These are phyloP conservation scores for Ochotona princeps DNA, from an alignment of 2,113 vertebrate species.

Conservation along the genomic window DNA sequence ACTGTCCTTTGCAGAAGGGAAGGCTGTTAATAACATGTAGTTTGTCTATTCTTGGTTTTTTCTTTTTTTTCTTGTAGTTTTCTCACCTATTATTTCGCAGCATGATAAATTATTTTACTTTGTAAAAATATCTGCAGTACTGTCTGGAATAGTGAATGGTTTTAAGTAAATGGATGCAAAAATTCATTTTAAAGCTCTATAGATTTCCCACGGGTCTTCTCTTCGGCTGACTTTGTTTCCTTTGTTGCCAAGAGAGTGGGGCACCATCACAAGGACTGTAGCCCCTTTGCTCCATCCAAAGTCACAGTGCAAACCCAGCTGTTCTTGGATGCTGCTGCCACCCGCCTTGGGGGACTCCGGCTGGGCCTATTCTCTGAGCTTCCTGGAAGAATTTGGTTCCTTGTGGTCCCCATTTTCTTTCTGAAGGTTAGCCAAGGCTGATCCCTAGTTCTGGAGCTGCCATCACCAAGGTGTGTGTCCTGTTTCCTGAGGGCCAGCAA, in stretches of 20 bases:
- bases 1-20: neutral
- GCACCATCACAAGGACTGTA: neutral
- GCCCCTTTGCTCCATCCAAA: neutral
- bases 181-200: neutral
- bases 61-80: neutral
- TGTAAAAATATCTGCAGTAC: neutral
- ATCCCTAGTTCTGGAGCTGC: neutral
- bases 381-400: neutral
- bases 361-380: neutral
- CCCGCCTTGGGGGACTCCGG: neutral
- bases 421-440: neutral
- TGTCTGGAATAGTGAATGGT: neutral
- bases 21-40: neutral
- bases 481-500: neutral
- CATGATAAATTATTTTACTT: neutral
- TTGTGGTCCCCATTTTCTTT: neutral
- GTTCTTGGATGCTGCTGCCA: conserved; percentile 43
- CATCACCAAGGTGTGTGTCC: neutral
- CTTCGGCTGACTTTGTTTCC: neutral
- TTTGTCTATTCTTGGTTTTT: neutral
- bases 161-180: neutral
- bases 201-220: neutral
- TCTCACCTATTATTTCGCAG: neutral
- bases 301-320: neutral
- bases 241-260: neutral